Percentiles rank a stretch among this genome's conserved stretches.
Conservation (phyloP, 2,888 invertebrate genomes). For the Mantis religiosa region DNA sequence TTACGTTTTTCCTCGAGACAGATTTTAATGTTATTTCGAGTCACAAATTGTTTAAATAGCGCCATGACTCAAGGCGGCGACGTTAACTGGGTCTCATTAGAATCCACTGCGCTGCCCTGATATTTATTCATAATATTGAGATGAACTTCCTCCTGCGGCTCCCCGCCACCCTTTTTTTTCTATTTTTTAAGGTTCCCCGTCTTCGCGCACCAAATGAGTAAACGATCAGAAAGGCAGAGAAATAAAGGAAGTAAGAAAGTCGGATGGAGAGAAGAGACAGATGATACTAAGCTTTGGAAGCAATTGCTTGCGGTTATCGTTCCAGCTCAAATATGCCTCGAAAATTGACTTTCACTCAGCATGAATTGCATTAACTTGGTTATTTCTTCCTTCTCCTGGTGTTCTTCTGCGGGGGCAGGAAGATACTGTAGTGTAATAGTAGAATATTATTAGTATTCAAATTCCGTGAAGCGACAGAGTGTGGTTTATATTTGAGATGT, state of each 20-base stretch:
- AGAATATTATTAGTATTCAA: constrained; percentile 26
- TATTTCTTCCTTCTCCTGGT: neutral
- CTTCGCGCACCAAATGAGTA: constrained; percentile 21
- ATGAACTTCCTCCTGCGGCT: constrained; percentile 39
- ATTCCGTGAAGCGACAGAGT: constrained; percentile 7
- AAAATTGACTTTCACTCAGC: constrained; percentile 25
- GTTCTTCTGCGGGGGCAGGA: neutral
- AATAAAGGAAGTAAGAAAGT: constrained; percentile 1
- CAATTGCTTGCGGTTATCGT: constrained; percentile 28
- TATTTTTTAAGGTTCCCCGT: neutral
- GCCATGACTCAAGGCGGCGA: constrained; percentile 49
- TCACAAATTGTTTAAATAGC: constrained; percentile 53
- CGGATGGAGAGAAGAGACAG: neutral
- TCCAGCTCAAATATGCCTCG: constrained; percentile 21
- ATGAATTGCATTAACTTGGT: constrained; percentile 33
- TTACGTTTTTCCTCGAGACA: constrained; percentile 48
- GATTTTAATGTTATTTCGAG: constrained; percentile 53
- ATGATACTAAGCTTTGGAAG: constrained; percentile 14
- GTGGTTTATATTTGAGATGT: neutral
- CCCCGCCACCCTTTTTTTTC: neutral
- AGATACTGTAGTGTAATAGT: constrained; percentile 14
- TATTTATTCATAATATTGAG: constrained; percentile 51
- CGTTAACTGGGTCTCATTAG: constrained; percentile 50
- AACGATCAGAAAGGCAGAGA: constrained; percentile 20
- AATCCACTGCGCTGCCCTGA: constrained; percentile 42